These are phyloP conservation scores for Pangasius krempfi DNA, from an alignment of 2,797 vertebrate genomes.

Conservation along the genomic window DNA sequence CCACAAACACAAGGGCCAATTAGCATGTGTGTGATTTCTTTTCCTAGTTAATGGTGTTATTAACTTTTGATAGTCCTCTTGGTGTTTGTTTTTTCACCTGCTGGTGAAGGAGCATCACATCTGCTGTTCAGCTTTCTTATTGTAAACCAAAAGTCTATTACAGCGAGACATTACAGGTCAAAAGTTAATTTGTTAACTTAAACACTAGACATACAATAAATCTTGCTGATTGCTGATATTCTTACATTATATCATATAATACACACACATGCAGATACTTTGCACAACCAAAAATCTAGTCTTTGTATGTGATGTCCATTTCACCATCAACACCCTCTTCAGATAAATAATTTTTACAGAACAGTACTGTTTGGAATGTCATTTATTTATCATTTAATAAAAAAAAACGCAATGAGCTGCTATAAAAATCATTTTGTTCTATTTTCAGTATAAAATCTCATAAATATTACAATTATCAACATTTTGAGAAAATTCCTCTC, in stretches of 20 bases:
- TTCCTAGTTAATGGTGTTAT: constrained; percentile 56
- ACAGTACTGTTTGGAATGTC: not conserved
- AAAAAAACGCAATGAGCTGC: not conserved
- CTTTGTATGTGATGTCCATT: too few relatives aligned
- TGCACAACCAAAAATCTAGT: not conserved
- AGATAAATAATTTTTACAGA: not conserved
- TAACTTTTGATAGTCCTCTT: constrained; percentile 54
- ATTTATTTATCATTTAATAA: not conserved
- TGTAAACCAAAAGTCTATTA: not conserved
- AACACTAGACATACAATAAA: not conserved
- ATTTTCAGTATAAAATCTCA: not conserved
- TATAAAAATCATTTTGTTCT: not conserved
- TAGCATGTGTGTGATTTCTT: constrained; percentile 58
- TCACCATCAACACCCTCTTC: not conserved
- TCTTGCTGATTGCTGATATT: not conserved
- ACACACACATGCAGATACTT: not conserved
- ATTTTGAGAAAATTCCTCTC: not conserved
- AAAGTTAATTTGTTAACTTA: not conserved
- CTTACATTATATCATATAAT: not conserved
- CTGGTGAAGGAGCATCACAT: constrained; percentile 32
- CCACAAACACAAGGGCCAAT: constrained; percentile 58
- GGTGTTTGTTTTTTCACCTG: constrained; percentile 53
- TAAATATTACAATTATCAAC: not conserved
- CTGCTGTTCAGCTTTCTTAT: constrained; percentile 31
- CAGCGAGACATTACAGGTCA: not conserved